Evolutionary conservation across 2,113 vertebrate genomes (phyloP).

Genomic region (Hiodon alosoides): DNA sequence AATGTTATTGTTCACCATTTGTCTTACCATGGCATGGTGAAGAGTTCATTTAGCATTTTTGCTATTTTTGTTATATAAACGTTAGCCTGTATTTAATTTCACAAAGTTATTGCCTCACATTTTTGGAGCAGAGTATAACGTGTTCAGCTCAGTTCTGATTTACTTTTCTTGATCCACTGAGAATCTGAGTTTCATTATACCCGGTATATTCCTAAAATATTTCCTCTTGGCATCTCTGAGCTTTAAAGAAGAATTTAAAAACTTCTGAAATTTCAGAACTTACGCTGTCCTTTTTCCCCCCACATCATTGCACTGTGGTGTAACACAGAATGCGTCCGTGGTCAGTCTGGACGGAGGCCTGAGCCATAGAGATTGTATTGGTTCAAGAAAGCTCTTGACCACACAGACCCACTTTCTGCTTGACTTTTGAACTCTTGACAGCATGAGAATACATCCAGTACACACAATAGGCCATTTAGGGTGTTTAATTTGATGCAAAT

Average conservation of each 20-base stretch:
- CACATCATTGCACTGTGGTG: slow-evolving; percentile 5
- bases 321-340: not conserved
- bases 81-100: not conserved
- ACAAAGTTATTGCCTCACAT: too few relatives aligned
- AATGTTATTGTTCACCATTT: too few relatives aligned
- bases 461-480: slow-evolving; percentile 14
- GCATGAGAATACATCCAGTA: slow-evolving; percentile 31
- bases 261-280: too few relatives aligned
- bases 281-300: not conserved
- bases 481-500: slow-evolving; percentile 28
- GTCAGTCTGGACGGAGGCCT: not conserved
- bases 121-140: not conserved
- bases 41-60: too few relatives aligned
- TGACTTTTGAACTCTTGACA: slow-evolving; percentile 29
- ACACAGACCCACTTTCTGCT: not conserved
- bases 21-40: too few relatives aligned
- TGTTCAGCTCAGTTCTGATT: not conserved
- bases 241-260: not conserved
- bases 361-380: not conserved
- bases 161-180: not conserved
- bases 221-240: slow-evolving; percentile 5
- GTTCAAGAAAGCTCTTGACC: slow-evolving; percentile 19
- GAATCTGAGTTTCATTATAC: slow-evolving; percentile 17
- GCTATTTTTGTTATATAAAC: too few relatives aligned
- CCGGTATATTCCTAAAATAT: slow-evolving; percentile 17